These are phyloP conservation scores for Malthinus seriepunctatus DNA, from an alignment of 2,888 invertebrate genomes.

Conservation along the genomic window DNA sequence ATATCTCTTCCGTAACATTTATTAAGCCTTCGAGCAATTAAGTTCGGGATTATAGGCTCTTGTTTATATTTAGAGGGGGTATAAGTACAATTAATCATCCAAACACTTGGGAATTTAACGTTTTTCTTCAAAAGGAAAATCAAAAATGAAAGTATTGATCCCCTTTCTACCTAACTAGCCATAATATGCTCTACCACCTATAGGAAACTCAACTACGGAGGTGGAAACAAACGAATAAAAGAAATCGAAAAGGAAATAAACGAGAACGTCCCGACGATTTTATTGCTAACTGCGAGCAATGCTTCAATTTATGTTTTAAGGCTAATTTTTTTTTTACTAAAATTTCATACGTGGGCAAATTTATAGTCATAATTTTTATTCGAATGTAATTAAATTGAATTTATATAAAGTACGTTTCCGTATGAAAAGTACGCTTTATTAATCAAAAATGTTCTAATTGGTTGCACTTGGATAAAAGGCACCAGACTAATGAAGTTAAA, in stretches of 20 bases:
- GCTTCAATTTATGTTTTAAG: not conserved
- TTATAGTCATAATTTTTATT: too few relatives aligned
- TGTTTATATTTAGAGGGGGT: slow-evolving; percentile 11
- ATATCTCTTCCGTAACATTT: slow-evolving; percentile 19
- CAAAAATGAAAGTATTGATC: slow-evolving; percentile 1
- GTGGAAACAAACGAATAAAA: slow-evolving; percentile 16
- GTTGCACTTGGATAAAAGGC: too few relatives aligned
- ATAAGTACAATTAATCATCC: slow-evolving; percentile 1
- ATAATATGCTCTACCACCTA: slow-evolving; percentile 20
- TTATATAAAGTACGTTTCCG: too few relatives aligned
- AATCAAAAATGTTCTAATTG: too few relatives aligned
- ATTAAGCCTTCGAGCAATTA: slow-evolving; percentile 22
- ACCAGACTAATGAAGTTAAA: too few relatives aligned
- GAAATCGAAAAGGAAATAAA: slow-evolving; percentile 20
- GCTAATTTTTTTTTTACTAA: not conserved
- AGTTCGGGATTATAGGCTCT: slow-evolving; percentile 14
- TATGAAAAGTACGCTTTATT: too few relatives aligned
- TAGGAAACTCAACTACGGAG: slow-evolving; percentile 15
- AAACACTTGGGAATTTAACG: not conserved
- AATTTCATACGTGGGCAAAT: too few relatives aligned
- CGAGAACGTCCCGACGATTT: slow-evolving; percentile 16
- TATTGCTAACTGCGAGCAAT: slow-evolving; percentile 17
- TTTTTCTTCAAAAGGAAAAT: not conserved
- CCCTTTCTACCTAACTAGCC: slow-evolving; percentile 16
- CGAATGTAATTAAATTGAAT: too few relatives aligned